A percentile compares a stretch with the other conserved stretches of the same genome.
Evolutionary conservation across 2,113 vertebrate genomes (phyloP).

Genomic region (Limnothrissa miodon): DNA sequence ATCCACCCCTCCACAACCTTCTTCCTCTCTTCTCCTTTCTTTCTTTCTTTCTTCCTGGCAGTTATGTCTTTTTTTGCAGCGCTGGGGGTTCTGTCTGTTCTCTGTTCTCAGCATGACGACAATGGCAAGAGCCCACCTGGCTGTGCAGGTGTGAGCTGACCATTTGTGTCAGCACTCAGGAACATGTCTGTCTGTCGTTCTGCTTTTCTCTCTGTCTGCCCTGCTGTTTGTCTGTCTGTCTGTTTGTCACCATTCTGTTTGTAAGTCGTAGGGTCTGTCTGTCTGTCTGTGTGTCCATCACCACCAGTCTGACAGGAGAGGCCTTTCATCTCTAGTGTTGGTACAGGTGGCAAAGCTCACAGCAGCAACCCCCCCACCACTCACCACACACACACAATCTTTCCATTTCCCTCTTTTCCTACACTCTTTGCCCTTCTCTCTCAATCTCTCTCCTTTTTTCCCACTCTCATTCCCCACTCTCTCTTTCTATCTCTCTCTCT

Average conservation of each 20-base stretch:
- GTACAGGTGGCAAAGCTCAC: conserved; percentile 44
- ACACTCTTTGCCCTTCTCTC: conserved; percentile 1
- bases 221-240: no score
- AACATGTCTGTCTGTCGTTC: no score
- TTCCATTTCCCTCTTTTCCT: background rate
- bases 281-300: background rate
- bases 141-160: background rate
- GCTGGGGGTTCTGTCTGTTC: background rate
- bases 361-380: background rate
- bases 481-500: background rate
- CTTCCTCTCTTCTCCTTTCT: background rate
- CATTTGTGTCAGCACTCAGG: conserved; percentile 2
- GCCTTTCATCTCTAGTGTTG: conserved; percentile 34
- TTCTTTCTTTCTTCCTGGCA: background rate
- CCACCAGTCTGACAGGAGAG: background rate
- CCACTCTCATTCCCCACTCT: background rate
- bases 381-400: no score
- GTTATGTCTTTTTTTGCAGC: background rate
- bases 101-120: no score
- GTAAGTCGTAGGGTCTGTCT: no score
- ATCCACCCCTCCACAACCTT: background rate
- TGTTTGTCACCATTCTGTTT: no score
- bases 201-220: no score
- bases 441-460: background rate
- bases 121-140: conserved; percentile 35